These are phyloP conservation scores for Gila robusta DNA, from an alignment of 2,797 vertebrate genomes.

Conservation along the genomic window DNA sequence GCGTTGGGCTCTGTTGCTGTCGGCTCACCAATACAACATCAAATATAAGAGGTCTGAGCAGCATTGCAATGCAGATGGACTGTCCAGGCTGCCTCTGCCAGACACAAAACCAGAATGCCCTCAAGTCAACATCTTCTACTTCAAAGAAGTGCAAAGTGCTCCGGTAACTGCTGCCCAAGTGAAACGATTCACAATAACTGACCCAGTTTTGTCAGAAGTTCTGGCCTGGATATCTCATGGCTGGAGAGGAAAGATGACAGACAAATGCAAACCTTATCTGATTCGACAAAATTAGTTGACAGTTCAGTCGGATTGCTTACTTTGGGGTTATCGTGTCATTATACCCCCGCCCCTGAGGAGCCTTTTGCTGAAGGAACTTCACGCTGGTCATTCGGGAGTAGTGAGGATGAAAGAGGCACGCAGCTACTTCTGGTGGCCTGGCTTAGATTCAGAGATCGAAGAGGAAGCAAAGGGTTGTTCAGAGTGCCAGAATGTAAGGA, in stretches of 20 bases:
- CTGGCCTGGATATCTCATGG: not conserved
- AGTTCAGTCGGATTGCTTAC: not conserved
- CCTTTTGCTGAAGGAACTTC: too few species aligned
- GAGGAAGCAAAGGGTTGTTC: conserved; percentile 5
- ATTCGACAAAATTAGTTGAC: too few species aligned
- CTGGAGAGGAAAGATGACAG: not conserved
- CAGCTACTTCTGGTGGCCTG: conserved; percentile 1
- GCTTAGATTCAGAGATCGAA: not conserved
- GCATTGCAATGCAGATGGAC: not conserved
- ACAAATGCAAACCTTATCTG: not conserved
- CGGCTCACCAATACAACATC: not conserved
- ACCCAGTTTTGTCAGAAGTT: not conserved
- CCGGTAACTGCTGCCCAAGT: not conserved
- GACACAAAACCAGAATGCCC: not conserved
- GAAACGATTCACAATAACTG: too few species aligned
- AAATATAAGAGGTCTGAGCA: not conserved
- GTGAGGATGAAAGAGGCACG: not conserved
- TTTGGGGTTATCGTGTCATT: not conserved
- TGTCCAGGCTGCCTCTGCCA: not conserved
- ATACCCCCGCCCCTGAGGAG: too few species aligned
- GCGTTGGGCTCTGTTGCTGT: not conserved
- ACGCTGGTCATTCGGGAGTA: too few species aligned
- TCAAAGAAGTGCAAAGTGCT: not conserved
- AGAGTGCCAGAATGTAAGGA: not conserved
- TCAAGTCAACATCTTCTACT: conserved; percentile 4